Conservation (phyloP, 2,888 invertebrate species). For the Anarsia innoxiella region DNA sequence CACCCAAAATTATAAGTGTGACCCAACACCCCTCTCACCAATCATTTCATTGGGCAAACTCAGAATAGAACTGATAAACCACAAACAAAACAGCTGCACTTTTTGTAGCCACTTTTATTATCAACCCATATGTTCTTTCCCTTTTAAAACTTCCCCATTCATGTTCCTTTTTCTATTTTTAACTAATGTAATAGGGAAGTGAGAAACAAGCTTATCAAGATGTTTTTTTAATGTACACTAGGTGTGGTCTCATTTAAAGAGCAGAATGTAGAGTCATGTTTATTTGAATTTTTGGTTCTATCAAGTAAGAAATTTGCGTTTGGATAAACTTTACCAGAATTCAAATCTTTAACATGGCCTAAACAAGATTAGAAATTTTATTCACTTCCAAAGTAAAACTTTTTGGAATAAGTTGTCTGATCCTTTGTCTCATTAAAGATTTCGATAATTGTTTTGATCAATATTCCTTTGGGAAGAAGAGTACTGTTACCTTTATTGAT, state of each 20-base stretch:
- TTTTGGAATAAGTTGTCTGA: no score
- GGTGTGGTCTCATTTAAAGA: slow-evolving; percentile 8
- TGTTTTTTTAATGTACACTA: slow-evolving; percentile 3
- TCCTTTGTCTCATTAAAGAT: no score
- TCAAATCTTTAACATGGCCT: no score
- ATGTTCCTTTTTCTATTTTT: slow-evolving; percentile 13
- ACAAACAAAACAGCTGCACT: slow-evolving; percentile 17
- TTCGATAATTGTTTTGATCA: no score
- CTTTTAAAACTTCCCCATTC: slow-evolving; percentile 10
- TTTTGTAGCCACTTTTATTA: slow-evolving; percentile 14
- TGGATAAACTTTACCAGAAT: no score
- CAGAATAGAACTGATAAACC: slow-evolving; percentile 22
- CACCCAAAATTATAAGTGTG: slow-evolving; percentile 9
- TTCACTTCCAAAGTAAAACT: no score
- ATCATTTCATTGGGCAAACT: slow-evolving; percentile 15
- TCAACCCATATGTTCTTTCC: slow-evolving; percentile 13
- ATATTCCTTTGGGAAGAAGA: no score
- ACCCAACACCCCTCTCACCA: slow-evolving; percentile 9
- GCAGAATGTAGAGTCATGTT: no score
- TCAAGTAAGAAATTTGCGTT: no score
- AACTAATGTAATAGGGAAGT: slow-evolving; percentile 11
- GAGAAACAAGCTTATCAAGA: slow-evolving; percentile 8
- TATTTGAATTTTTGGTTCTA: no score
- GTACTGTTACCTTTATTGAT: no score
- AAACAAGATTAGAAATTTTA: no score